Base-by-base conservation (phyloP, 1,140 invertebrate species). In the Teleopsis dalmanni region DNA sequence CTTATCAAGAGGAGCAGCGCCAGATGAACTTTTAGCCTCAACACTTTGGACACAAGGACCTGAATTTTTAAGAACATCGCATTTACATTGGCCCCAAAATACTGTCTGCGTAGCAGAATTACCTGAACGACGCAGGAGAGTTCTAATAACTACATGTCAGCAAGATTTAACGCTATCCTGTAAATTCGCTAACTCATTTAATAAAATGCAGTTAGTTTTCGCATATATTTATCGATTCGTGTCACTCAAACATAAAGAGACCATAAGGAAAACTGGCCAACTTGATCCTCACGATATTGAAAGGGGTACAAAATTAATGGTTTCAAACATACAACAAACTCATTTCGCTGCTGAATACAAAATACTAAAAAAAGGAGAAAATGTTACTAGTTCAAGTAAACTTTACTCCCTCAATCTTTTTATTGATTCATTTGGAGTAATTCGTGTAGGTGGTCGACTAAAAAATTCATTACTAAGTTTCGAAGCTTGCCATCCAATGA, bases 41-140 rank as follows among this genome's bases (percentile, higher is more conserved):
- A 21, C 38, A 21, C 25, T 67, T 44, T 73, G 71, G 71, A 71
- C 58, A 54, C 1, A 54, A 16, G 69, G 70, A n/a, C 69, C 70
- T 41, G 18, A 31, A 1, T 61, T 52, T 50, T 40, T 54, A 21
- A 11, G 19, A 25, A 26, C 19, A 19, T 5, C 19, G 34, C 37
- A 37, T n/a, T 26, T 13, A 5, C 6, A 38, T 38, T 47, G 49
- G 35, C 49, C 37, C 7, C 37, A 51, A n/a, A 19, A 19, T n/a
- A 9, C 42, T 6, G 19, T 33, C 25, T 48, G 33, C 19, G 11
- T 48, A 26, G 13, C 47, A 10, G 47, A 48, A 35, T 50, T 62
- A 26, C 74, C 75, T 49, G 3, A 41, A 3, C 43, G 38, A 22
- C 43, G 58, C 7, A 40, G 27, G 27, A 72, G 75, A 53, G 58